phyloP scores from a whole-genome alignment of 2,113 vertebrate genomes.

The Gadus macrocephalus region DNA sequence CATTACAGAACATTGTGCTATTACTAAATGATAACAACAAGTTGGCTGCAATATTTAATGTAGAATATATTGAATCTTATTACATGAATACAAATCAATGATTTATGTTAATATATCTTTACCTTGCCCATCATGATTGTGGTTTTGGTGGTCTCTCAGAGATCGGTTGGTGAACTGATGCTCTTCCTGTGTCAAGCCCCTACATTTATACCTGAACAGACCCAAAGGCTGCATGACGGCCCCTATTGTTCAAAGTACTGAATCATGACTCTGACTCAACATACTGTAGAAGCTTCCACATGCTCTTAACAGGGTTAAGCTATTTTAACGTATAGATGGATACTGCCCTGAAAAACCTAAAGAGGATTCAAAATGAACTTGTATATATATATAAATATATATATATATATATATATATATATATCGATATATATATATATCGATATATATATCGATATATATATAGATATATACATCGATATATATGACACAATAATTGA shows the following conservation, averaged over 20 bases:
- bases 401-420: no score
- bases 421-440: no score
- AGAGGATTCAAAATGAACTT: no score
- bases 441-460: no score
- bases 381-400: no score
- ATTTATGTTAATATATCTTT: neutral
- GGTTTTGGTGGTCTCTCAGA: conserved; percentile 34
- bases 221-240: conserved; percentile 4
- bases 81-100: neutral
- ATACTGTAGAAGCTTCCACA: neutral
- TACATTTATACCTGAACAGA: conserved; percentile 12
- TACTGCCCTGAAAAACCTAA: no score
- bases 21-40: no score
- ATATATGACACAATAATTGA: no score
- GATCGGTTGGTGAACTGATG: conserved; percentile 38
- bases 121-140: conserved; percentile 56
- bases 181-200: neutral
- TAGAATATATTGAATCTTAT: neutral
- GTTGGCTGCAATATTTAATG: neutral
- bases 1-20: no score
- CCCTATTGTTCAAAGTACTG: conserved; percentile 11
- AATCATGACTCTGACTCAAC: neutral
- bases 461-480: no score
- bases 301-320: neutral
- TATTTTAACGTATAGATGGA: neutral